Evolutionary conservation across 2,113 vertebrate genomes (phyloP).

Genomic region (Alouatta palliata): DNA sequence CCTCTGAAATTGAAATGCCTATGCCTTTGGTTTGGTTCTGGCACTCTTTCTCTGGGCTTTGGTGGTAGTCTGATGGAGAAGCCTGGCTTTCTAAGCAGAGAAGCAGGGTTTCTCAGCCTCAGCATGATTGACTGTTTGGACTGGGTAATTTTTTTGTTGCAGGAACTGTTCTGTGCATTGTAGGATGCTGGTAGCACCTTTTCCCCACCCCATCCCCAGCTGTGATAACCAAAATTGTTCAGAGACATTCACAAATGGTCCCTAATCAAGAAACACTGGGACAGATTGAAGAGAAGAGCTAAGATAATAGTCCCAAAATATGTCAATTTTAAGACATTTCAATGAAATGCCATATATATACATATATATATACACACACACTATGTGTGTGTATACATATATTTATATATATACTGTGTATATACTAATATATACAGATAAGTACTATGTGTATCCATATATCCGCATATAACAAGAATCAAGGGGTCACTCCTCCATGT

Average conservation of each 20-base stretch:
- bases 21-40: not conserved
- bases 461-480: not conserved
- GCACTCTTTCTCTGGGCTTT: not conserved
- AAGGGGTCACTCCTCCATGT: not conserved
- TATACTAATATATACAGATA: no score
- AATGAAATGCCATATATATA: not conserved
- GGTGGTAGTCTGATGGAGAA: not conserved
- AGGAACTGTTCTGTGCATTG: not conserved
- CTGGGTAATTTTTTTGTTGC: not conserved
- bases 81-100: not conserved
- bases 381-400: not conserved
- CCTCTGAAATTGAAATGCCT: accelerated
- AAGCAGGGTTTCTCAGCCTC: not conserved
- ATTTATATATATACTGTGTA: no score
- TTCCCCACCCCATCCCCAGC: accelerated
- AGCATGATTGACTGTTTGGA: accelerated
- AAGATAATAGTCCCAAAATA: not conserved
- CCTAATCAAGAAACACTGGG: not conserved
- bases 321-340: not conserved
- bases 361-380: accelerated
- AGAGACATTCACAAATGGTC: not conserved
- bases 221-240: not conserved
- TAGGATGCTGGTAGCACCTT: no score
- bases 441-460: no score
- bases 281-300: not conserved